These are phyloP conservation scores for Drosophila nasuta DNA, from an alignment of 1,140 invertebrate genomes.

Conservation along the genomic window DNA sequence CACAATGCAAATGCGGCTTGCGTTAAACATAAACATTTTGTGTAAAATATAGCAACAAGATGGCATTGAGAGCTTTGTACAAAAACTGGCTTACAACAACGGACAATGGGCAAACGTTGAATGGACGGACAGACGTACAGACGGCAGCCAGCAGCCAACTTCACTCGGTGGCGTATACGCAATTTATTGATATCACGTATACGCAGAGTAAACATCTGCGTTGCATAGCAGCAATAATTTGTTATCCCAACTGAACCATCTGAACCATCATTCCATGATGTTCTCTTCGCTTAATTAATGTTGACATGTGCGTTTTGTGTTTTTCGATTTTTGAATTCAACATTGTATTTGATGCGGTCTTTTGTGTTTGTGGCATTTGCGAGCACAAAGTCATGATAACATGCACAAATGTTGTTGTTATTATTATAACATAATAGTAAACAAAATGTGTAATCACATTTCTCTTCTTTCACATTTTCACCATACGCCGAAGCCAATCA, in stretches of 20 bases:
- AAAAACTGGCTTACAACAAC: conserved; percentile 18
- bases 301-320: conserved; percentile 11
- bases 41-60: conserved; percentile 34
- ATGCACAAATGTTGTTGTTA: background rate
- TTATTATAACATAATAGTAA: too few species aligned
- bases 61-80: conserved; percentile 27
- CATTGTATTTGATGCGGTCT: background rate
- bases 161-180: conserved; percentile 12
- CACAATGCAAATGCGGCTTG: conserved; percentile 39
- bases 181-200: conserved; percentile 39
- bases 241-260: background rate
- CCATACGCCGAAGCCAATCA: too few species aligned
- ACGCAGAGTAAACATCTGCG: conserved; percentile 23
- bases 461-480: too few species aligned
- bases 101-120: background rate
- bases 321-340: background rate
- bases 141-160: background rate
- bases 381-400: conserved; percentile 3
- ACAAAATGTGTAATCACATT: too few species aligned
- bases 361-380: background rate
- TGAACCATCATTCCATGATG: background rate
- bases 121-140: background rate
- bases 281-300: conserved; percentile 6
- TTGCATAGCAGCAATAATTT: background rate
- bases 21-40: conserved; percentile 32